Evolutionary conservation across 2,888 invertebrate species (phyloP).

Genomic region (Cheilosia vulpina): DNA sequence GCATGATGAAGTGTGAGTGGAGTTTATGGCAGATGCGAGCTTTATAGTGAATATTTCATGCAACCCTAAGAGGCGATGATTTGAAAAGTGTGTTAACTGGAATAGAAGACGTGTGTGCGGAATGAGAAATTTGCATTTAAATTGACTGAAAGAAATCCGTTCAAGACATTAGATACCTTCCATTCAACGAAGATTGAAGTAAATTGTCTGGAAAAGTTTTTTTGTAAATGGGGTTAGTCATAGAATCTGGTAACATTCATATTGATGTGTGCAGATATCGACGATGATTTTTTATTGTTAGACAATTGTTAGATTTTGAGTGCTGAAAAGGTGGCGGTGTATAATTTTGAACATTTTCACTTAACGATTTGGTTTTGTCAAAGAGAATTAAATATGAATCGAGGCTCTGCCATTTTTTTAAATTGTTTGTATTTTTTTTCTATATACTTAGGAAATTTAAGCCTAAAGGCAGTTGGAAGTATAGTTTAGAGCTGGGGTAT

Average conservation of each 20-base stretch:
- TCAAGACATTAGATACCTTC: constrained; percentile 17
- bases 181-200: constrained; percentile 2
- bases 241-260: too few relatives aligned
- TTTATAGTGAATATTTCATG: constrained; percentile 50
- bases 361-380: neutral
- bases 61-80: constrained; percentile 57
- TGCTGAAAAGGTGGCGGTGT: neutral
- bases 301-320: constrained; percentile 1
- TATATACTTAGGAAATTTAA: too few relatives aligned
- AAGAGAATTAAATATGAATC: neutral
- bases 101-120: neutral
- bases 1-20: constrained; percentile 12
- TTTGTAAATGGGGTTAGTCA: neutral
- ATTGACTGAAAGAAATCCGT: constrained; percentile 50
- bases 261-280: neutral
- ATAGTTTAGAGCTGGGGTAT: too few relatives aligned
- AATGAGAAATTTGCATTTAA: constrained; percentile 55
- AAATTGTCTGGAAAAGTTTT: constrained; percentile 30
- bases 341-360: neutral
- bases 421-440: too few relatives aligned
- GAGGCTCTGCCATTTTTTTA: too few relatives aligned
- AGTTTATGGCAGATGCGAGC: constrained; percentile 52
- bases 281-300: constrained; percentile 20
- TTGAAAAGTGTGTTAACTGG: constrained; percentile 42
- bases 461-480: too few relatives aligned